Evolutionary conservation across 2,113 vertebrate genomes (phyloP).

Genomic region (Dasyurus viverrinus): DNA sequence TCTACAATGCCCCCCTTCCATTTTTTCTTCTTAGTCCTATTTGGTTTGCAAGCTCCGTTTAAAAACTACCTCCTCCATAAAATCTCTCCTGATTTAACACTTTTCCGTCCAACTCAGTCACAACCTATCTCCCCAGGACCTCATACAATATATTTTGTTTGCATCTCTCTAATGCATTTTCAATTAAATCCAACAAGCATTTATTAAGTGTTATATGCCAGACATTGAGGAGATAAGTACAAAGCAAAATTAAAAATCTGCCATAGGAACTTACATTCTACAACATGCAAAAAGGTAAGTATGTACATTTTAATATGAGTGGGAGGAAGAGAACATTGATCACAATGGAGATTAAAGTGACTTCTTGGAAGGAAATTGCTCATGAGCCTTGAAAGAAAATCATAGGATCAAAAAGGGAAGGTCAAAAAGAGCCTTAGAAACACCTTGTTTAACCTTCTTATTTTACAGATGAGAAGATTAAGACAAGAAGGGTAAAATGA

Average conservation of each 20-base stretch:
- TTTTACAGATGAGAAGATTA: not conserved
- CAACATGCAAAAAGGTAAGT: not conserved
- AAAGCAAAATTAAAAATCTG: not conserved
- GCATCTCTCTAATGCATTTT: not conserved
- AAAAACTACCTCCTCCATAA: not conserved
- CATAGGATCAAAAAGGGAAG: not conserved
- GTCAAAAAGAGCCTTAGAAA: not conserved
- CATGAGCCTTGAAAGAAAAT: not conserved
- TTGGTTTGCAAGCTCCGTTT: not conserved
- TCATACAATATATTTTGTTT: not conserved
- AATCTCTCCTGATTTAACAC: not conserved
- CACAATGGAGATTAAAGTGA: not conserved
- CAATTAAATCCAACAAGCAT: not conserved
- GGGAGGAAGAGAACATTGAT: not conserved
- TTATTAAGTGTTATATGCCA: not conserved
- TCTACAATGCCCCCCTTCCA: not conserved
- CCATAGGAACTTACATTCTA: not conserved
- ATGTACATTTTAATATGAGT: not conserved
- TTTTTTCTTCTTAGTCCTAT: not conserved
- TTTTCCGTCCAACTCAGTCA: not conserved
- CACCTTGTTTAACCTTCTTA: not conserved
- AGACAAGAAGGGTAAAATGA: not conserved
- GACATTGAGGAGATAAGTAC: not conserved
- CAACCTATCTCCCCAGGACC: not conserved
- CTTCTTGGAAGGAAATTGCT: not conserved